These are phyloP conservation scores for Ctenoplectra terminalis DNA, from an alignment of 1,140 invertebrate genomes.

Conservation along the genomic window DNA sequence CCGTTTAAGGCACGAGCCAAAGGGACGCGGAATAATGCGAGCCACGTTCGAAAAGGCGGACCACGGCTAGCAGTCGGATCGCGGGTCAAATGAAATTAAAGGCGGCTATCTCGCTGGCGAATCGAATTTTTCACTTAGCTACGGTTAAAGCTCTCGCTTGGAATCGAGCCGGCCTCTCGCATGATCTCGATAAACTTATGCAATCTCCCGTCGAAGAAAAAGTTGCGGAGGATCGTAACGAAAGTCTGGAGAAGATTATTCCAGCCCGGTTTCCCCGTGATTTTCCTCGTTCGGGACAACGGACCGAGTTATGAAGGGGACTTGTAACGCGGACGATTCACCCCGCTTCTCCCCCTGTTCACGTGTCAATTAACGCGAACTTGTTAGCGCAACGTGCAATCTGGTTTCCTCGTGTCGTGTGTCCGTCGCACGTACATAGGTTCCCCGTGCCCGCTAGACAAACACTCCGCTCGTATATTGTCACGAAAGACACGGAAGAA, in stretches of 20 bases:
- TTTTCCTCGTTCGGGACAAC: background rate
- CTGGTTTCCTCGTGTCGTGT: constrained; percentile 13
- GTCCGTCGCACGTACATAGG: too few species aligned
- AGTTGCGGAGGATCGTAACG: constrained; percentile 10
- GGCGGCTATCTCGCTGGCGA: background rate
- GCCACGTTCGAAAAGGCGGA: background rate
- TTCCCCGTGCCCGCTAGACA: background rate
- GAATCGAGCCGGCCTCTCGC: background rate
- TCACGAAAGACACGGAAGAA: constrained; percentile 1
- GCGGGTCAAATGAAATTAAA: constrained; percentile 7
- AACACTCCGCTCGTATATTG: background rate
- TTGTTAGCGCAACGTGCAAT: constrained; percentile 25
- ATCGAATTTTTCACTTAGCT: constrained; percentile 39
- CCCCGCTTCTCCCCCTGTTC: background rate
- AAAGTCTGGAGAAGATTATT: constrained; percentile 30
- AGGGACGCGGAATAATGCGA: background rate
- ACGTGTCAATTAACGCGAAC: constrained; percentile 39
- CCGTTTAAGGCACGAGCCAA: background rate
- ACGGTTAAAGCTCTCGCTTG: background rate
- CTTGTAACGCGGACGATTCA: background rate
- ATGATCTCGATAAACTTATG: constrained; percentile 14
- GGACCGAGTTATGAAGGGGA: background rate
- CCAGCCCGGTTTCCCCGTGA: background rate
- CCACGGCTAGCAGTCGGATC: too few species aligned
- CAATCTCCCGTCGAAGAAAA: background rate